Conservation (phyloP, 2,797 vertebrate species). For the Etheostoma nigrum region DNA sequence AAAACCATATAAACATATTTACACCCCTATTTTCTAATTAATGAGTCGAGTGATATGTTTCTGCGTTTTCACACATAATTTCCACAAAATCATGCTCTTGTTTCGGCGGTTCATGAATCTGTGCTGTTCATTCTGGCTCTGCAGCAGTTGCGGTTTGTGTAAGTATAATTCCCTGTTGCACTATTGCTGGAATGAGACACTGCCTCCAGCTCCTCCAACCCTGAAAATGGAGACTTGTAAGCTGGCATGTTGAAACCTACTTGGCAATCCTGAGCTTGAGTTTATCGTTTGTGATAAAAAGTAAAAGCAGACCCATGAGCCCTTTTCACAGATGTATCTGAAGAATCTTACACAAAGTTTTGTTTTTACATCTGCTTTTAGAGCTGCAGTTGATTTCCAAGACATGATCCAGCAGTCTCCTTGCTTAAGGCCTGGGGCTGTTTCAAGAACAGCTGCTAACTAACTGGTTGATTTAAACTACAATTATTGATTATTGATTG, state of each 20-base stretch:
- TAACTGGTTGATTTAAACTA: conserved; percentile 9
- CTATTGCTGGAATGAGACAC: conserved; percentile 46
- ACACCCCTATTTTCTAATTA: conserved; percentile 19
- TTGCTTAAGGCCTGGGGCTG: conserved; percentile 1
- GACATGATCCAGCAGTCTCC: conserved; percentile 22
- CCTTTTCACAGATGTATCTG: conserved; percentile 22
- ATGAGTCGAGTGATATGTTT: conserved; percentile 6
- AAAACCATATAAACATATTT: conserved; percentile 24
- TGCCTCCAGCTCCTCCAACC: conserved; percentile 52
- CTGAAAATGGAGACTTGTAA: conserved; percentile 52
- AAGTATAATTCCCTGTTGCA: conserved; percentile 51
- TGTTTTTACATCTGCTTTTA: conserved; percentile 4
- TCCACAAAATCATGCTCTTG: conserved; percentile 19
- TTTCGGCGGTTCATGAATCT: conserved; percentile 32
- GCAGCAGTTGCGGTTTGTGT: conserved; percentile 36
- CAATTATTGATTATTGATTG: not conserved
- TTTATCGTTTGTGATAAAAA: conserved; percentile 52
- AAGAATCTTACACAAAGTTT: conserved; percentile 10
- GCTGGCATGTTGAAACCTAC: conserved; percentile 39
- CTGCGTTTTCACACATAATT: conserved; percentile 36
- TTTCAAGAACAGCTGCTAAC: conserved; percentile 15
- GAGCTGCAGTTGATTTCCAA: conserved; percentile 17
- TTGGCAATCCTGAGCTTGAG: conserved; percentile 34
- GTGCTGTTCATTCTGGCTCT: conserved; percentile 33
- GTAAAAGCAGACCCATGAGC: conserved; percentile 29